phyloP scores from a whole-genome alignment of 2,113 vertebrate genomes.

The Bubo blakistoni region DNA sequence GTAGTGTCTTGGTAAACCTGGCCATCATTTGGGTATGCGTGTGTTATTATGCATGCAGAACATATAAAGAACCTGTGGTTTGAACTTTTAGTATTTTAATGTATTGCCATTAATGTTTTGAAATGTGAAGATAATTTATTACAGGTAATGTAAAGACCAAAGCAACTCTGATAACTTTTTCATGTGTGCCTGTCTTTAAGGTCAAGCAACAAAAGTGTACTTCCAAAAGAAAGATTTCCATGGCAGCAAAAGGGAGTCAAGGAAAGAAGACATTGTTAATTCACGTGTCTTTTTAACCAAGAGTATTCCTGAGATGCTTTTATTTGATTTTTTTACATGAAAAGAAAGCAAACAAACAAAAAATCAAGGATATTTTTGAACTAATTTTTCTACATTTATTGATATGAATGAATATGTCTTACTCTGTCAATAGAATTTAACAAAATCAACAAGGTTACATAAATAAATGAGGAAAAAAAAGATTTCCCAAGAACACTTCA shows the following conservation, averaged over 20 bases:
- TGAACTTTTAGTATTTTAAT: neutral
- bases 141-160: neutral
- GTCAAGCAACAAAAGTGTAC: neutral
- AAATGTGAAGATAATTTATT: neutral
- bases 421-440: neutral
- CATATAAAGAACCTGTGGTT: neutral
- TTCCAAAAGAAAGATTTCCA: conserved; percentile 34
- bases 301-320: neutral
- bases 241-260: conserved; percentile 11
- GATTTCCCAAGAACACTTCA: neutral
- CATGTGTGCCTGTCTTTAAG: neutral
- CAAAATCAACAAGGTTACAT: neutral
- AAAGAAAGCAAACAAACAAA: neutral
- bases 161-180: neutral
- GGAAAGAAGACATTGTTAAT: neutral
- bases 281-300: neutral
- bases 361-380: neutral
- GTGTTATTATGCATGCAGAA: neutral
- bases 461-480: neutral
- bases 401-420: neutral
- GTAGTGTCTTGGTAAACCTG: neutral
- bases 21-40: neutral
- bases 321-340: neutral
- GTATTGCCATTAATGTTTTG: neutral
- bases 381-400: neutral